Evolutionary conservation across 2,888 invertebrate genomes (phyloP), one percentile per base, ranked within the genome.

Genomic region (Tillus elongatus): DNA sequence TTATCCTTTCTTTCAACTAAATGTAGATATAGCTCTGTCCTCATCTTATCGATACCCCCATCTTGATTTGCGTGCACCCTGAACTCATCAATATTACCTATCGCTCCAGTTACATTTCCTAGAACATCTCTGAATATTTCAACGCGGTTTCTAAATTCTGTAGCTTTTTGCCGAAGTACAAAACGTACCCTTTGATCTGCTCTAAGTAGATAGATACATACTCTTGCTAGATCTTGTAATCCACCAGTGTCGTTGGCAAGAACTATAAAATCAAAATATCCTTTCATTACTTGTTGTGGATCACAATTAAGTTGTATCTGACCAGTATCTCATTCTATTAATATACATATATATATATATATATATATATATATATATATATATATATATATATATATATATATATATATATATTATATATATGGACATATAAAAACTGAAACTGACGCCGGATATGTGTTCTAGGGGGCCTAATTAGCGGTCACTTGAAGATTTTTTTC

Each of bases 271-370:
- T 91, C 88, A 58, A 95, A 95, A 63, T 92, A 93, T 28, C 95
- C 96, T 60, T 92, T 93, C 95, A 93, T 93, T 37, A 88, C 87
- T 52, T 88, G 84, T 61, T 93, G 92, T 1, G 95, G 95, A 68
- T 93, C 93, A 58, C 95, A 93, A 65, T 95, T 93, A 3, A 96
- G 70, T 40, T 79, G 77, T 13, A 96, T 78, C 1, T 82, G 81
- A 1, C 92, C 91, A 0, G 85, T 82, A n/a, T 81, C 75, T 27
- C 68, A 69, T 53, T 93, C 82, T 2, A 91, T n/a, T n/a, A n/a
- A n/a, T n/a, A n/a, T n/a, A n/a, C n/a, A n/a, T n/a, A n/a, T n/a
- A n/a, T n/a, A n/a, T n/a, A n/a, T n/a, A n/a, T n/a, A n/a, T n/a
- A n/a, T n/a, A n/a, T n/a, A n/a, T n/a, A n/a, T n/a, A n/a, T n/a